Conservation (phyloP, 2,797 vertebrate genomes). For the Epinephelus awoara region DNA sequence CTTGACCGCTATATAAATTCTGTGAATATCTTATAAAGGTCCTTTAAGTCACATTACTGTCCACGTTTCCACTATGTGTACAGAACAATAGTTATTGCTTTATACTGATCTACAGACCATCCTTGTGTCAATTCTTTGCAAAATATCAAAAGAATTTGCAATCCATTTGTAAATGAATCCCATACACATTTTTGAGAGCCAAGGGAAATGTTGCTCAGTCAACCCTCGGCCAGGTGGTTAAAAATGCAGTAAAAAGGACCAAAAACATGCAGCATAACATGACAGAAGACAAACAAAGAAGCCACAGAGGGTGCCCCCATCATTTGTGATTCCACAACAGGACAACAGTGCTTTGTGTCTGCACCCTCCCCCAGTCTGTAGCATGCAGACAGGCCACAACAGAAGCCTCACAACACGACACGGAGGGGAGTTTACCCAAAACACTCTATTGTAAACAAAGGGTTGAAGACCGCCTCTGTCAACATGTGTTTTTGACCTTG, state of each 20-base stretch:
- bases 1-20: no score
- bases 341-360: slow-evolving; percentile 57
- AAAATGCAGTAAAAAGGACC: slow-evolving; percentile 37
- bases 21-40: no score
- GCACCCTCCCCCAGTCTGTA: slow-evolving; percentile 46
- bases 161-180: background rate
- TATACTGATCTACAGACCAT: background rate
- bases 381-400: slow-evolving; percentile 67
- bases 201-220: background rate
- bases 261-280: slow-evolving; percentile 48
- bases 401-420: slow-evolving; percentile 52
- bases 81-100: background rate
- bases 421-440: slow-evolving; percentile 51
- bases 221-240: slow-evolving; percentile 40
- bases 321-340: slow-evolving; percentile 46
- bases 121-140: background rate
- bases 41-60: background rate
- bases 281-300: slow-evolving; percentile 65
- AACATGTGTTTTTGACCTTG: slow-evolving; percentile 37
- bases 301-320: slow-evolving; percentile 45
- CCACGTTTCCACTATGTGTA: background rate
- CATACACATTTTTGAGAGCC: background rate
- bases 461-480: slow-evolving; percentile 10
- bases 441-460: slow-evolving; percentile 29
- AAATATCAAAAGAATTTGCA: background rate